These are phyloP conservation scores for Ernsta delagoae DNA, from an alignment of 2,888 invertebrate genomes.

Conservation along the genomic window DNA sequence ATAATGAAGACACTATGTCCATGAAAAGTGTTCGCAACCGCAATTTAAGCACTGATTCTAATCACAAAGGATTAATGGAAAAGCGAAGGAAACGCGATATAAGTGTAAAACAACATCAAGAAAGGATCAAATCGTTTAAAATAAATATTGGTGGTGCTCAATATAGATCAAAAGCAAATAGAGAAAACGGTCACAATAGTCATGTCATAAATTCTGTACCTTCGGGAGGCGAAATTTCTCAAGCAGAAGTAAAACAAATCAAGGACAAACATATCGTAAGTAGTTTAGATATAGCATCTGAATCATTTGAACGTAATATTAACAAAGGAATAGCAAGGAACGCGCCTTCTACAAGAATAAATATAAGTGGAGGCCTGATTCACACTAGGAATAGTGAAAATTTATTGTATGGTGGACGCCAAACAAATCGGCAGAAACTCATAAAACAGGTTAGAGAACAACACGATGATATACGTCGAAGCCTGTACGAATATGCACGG, in stretches of 20 bases:
- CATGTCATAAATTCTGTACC: not conserved
- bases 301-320: not conserved
- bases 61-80: not conserved
- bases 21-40: constrained; percentile 1
- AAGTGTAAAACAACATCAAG: not conserved
- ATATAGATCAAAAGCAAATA: not conserved
- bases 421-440: no score
- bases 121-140: not conserved
- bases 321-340: not conserved
- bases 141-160: not conserved
- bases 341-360: not conserved
- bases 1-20: not conserved
- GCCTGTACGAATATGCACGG: not conserved
- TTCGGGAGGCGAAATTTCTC: not conserved
- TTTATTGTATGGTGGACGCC: no score
- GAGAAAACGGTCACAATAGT: not conserved
- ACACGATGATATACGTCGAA: no score
- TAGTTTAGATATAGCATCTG: not conserved
- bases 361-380: not conserved
- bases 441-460: no score
- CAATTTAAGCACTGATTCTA: not conserved
- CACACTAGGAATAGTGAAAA: constrained; percentile 1
- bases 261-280: constrained; percentile 21
- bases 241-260: not conserved
- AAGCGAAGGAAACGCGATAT: not conserved